phyloP scores from a whole-genome alignment of 2,888 invertebrate species.

The Cryptus viduatorius region DNA sequence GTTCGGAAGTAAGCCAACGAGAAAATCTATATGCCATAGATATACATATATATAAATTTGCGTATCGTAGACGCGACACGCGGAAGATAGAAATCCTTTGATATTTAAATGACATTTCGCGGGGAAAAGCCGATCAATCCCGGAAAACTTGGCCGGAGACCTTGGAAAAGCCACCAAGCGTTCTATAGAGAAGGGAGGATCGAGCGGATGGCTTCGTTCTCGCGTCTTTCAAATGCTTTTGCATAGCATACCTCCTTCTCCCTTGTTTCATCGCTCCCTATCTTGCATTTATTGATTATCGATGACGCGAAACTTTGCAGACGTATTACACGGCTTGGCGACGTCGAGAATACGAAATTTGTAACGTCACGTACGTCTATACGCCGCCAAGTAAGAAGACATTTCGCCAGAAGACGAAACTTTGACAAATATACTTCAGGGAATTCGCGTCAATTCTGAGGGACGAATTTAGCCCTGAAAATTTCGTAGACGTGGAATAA shows the following conservation, averaged over 20 bases:
- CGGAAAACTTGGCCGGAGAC: slow-evolving; percentile 28
- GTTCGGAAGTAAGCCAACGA: slow-evolving; percentile 46
- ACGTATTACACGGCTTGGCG: slow-evolving; percentile 20
- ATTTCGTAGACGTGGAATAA: not conserved
- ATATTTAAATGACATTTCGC: slow-evolving; percentile 63
- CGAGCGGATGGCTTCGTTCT: not conserved
- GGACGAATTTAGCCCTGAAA: not conserved
- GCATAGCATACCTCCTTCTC: not conserved
- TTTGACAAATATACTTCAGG: not conserved
- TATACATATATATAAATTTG: not conserved
- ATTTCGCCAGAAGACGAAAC: not conserved
- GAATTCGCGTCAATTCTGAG: not conserved
- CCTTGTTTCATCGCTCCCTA: slow-evolving; percentile 1
- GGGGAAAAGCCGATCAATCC: slow-evolving; percentile 30
- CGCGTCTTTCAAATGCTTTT: not conserved
- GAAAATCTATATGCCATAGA: slow-evolving; percentile 12
- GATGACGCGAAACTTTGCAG: slow-evolving; percentile 27
- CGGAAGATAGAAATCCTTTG: slow-evolving; percentile 59
- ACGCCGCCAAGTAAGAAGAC: not conserved
- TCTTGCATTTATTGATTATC: slow-evolving; percentile 33
- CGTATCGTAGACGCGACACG: slow-evolving; percentile 22
- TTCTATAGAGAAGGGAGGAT: not conserved
- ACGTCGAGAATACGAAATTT: slow-evolving; percentile 14
- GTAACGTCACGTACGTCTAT: not conserved
- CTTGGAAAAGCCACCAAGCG: slow-evolving; percentile 16